phyloP scores from a whole-genome alignment of 1,140 invertebrate species.

The Papilio dardanus region DNA sequence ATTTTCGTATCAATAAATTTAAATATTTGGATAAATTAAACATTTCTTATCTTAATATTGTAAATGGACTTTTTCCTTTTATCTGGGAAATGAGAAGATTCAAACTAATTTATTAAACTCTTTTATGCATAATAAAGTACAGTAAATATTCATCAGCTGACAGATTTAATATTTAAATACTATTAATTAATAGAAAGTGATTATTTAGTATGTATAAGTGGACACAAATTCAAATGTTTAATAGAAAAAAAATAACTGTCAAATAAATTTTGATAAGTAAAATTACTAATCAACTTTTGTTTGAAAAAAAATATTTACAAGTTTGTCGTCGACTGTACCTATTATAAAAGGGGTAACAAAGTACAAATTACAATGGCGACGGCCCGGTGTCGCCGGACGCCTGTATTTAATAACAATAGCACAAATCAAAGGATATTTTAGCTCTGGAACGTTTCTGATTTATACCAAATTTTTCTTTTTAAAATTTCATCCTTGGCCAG shows the following conservation, averaged over 20 bases:
- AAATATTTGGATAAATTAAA: neutral
- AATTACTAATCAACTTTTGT: neutral
- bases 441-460: conserved; percentile 4
- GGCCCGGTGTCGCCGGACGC: conserved; percentile 5
- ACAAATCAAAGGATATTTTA: conserved; percentile 23
- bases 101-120: conserved; percentile 15
- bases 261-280: neutral
- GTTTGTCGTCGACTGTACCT: conserved; percentile 18
- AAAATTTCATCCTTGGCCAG: neutral
- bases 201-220: conserved; percentile 27
- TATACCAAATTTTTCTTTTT: neutral
- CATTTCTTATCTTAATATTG: neutral
- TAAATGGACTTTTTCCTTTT: conserved; percentile 18
- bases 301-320: neutral
- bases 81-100: conserved; percentile 23
- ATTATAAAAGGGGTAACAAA: conserved; percentile 29
- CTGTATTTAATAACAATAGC: conserved; percentile 26
- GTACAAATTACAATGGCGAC: conserved; percentile 25
- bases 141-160: conserved; percentile 24
- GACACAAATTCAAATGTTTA: conserved; percentile 12
- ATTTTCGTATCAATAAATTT: neutral
- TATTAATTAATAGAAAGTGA: conserved; percentile 37
- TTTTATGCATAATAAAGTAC: conserved; percentile 32
- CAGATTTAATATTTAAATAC: conserved; percentile 5
- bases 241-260: conserved; percentile 16